phyloP scores from a whole-genome alignment of 1,140 invertebrate species.

The Pseudoatta argentina region DNA sequence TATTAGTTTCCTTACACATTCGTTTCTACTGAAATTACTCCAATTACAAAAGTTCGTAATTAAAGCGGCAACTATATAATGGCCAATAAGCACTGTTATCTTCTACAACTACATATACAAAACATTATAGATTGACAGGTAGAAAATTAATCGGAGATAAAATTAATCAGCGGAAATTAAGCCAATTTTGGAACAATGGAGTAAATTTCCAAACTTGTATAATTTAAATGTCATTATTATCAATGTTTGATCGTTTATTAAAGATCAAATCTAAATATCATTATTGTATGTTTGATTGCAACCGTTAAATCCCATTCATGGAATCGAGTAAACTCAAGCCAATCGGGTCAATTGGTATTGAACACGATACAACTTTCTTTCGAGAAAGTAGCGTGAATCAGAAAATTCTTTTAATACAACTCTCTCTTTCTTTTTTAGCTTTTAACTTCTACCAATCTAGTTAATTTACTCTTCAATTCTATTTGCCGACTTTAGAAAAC shows the following conservation, averaged over 20 bases:
- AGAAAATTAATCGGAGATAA: not conserved
- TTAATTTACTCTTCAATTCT: not conserved
- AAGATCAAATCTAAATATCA: not conserved
- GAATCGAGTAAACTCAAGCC: not conserved
- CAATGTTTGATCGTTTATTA: not conserved
- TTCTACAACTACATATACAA: not conserved
- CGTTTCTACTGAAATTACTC: not conserved
- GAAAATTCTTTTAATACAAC: not conserved
- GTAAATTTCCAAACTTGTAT: not conserved
- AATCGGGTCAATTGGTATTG: not conserved
- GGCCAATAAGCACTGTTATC: not conserved
- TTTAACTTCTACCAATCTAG: not conserved
- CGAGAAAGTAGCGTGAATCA: not conserved
- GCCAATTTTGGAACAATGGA: not conserved
- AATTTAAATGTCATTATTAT: not conserved
- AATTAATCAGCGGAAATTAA: constrained; percentile 4
- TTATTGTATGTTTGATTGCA: constrained; percentile 14
- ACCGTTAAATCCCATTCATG: constrained; percentile 7
- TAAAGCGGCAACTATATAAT: not conserved
- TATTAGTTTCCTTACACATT: not conserved
- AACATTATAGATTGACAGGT: not conserved
- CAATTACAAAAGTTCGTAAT: not conserved
- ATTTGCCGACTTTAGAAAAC: not conserved
- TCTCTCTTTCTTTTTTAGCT: not conserved
- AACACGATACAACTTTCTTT: not conserved